Base-by-base conservation (phyloP, 2,797 vertebrate species). In the Urophycis tenuis region DNA sequence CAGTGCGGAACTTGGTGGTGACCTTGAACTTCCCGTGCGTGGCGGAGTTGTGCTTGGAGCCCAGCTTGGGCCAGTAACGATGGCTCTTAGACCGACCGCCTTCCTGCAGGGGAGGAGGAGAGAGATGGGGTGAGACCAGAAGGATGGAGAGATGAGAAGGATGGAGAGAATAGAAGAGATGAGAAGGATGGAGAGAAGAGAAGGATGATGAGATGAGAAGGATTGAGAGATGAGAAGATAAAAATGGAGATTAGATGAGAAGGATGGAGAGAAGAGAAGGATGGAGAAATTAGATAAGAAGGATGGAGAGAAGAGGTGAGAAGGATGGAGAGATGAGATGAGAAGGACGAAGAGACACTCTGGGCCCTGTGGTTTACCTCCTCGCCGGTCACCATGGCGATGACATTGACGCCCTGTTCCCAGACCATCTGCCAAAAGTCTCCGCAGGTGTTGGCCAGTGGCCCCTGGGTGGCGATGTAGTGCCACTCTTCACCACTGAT, bases 351-450 rank as follows among this genome's bases (percentile, higher is more conserved):
- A n/a, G n/a, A n/a, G n/a, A n/a, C n/a, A n/a, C n/a, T n/a, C n/a
- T n/a, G 15, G 41, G 41, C 1, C 11, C 1, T 12, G 36, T 22
- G 30, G 8, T 86, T 0, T 94, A 98, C 97, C 96, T 99, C 97
- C 81, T 99, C 97, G 1, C 96, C 95, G 1, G 96, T 98, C 90
- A 99, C 96, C 96, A 99, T 99, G 87, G 96, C 97, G 39, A 99
- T 99, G 81, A 99, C 97, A 72, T 96, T 99, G 84, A 96, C 96
- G 22, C 96, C 96, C 87, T 99, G 96, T 87, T 99, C 96, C 97
- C 97, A 99, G 64, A 98, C 95, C 97, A 99, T 99, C 93, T 99
- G 97, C 97, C 97, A 99, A 92, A 99, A 99, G 88, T 99, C 96
- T 1, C 95, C 96, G 85, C 95, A 97, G 0, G 97, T 99, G 87